Base-by-base conservation (phyloP, 2,113 vertebrate species). In the Dunckerocampus dactyliophorus region DNA sequence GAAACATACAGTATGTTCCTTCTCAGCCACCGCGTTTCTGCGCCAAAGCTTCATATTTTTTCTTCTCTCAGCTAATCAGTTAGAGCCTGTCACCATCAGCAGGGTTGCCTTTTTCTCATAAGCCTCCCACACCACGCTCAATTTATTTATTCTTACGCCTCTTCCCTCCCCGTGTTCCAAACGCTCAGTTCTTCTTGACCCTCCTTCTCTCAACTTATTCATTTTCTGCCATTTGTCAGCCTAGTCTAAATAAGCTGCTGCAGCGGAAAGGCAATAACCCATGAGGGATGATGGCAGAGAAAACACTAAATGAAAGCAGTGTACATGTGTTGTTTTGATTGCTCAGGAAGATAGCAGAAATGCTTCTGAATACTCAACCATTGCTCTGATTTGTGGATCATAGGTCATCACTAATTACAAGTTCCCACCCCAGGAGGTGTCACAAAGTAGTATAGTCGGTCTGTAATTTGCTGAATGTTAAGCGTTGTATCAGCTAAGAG, bases 201-300 rank as follows among this genome's bases (percentile, higher is more conserved):
- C 72, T 53, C 66, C 54, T 46, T 49, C 76, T 81, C 80, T 72
- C 67, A 57, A 71, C 24, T 20, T 72, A 74, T 80, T 85, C 82
- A 85, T 75, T 75, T 74, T 69, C 60, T 79, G 71, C 71, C 73
- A 80, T 82, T 82, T 83, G 81, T 90, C 59, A 59, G 59, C 63
- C 77, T 82, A 89, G 86, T 87, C 84, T 86, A 89, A 90, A 90
- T 88, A 88, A 72, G 67, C 82, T 66, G 63, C 69, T 59, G 43
- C 53, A 56, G 59, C 61, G 63, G 22, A 66, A 55, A 50, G 54
- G 51, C 47, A n/a, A 14, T 55, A 47, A 51, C 0, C 54, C 21
- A 70, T 59, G 73, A 52, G 59, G 67, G 53, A 74, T 74, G 74
- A 77, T 49, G 17, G 8, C 37, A 60, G 59, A 67, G 76, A 72